phyloP scores from a whole-genome alignment of 2,888 invertebrate species.

The Sussaba pulchella region DNA sequence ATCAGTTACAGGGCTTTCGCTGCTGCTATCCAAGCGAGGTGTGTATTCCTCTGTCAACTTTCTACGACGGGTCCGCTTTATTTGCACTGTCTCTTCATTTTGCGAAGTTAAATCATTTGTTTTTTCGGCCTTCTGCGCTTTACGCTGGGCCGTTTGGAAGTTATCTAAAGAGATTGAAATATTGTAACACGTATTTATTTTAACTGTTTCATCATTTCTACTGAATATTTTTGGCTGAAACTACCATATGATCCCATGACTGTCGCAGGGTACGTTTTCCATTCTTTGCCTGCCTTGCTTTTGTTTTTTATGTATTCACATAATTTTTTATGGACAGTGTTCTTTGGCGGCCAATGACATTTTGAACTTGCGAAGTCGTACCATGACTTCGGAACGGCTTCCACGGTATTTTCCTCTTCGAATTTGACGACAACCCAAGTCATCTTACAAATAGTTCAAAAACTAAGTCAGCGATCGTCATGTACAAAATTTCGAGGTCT shows the following conservation, averaged over 20 bases:
- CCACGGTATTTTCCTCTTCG: conserved; percentile 8
- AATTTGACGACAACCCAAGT: conserved; percentile 20
- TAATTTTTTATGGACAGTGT: conserved; percentile 7
- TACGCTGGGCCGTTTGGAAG: conserved; percentile 10
- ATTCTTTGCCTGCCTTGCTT: neutral
- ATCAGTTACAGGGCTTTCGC: neutral
- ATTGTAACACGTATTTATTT: neutral
- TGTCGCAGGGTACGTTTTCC: conserved; percentile 3
- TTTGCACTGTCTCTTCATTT: neutral
- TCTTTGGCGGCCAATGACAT: conserved; percentile 17
- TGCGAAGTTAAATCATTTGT: conserved; percentile 13
- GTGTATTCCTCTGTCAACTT: neutral
- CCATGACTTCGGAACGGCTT: conserved; percentile 15
- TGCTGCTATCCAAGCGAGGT: neutral
- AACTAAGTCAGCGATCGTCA: too few relatives aligned
- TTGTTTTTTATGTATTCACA: conserved; percentile 13
- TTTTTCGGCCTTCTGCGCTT: conserved; percentile 2
- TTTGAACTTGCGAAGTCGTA: neutral
- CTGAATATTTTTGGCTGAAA: neutral
- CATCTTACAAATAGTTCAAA: neutral
- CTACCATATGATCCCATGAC: conserved; percentile 14
- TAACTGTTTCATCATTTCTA: neutral
- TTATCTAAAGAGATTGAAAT: neutral
- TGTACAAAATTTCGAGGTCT: too few relatives aligned
- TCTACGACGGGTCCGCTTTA: neutral